A percentile compares a stretch with the other conserved stretches of the same genome.
Evolutionary conservation across 1,140 invertebrate species (phyloP).

Genomic region (Drosophila takahashii): DNA sequence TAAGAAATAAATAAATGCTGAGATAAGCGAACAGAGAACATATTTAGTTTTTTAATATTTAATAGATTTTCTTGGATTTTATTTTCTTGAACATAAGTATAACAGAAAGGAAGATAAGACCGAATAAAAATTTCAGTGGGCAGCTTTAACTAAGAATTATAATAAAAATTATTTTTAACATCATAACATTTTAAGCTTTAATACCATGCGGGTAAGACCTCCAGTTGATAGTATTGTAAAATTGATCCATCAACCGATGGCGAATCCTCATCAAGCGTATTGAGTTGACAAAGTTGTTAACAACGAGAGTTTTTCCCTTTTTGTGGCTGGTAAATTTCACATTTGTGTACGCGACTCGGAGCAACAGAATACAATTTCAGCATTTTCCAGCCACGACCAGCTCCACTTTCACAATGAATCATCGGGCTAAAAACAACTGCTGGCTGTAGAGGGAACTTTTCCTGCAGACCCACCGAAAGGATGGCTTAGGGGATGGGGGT

Average conservation of each 20-base stretch:
- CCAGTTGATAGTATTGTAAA: no score
- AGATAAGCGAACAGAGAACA: background rate
- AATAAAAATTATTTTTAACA: no score
- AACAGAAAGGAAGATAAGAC: no score
- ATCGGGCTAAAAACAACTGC: conserved; percentile 63
- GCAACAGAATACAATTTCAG: conserved; percentile 45
- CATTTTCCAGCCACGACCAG: conserved; percentile 55
- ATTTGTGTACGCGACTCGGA: conserved; percentile 26
- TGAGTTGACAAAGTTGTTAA: conserved; percentile 63
- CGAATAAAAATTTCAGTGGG: no score
- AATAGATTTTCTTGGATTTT: background rate
- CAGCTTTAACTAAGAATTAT: no score
- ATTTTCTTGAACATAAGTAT: no score
- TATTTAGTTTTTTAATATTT: no score
- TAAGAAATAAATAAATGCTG: background rate
- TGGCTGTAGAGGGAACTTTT: conserved; percentile 37
- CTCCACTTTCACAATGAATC: conserved; percentile 75
- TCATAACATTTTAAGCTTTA: no score
- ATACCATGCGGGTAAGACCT: no score
- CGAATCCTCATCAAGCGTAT: conserved; percentile 58
- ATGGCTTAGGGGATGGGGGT: conserved; percentile 4
- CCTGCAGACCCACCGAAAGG: conserved; percentile 22
- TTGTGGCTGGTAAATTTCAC: conserved; percentile 24
- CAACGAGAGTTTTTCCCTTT: conserved; percentile 12
- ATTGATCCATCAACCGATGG: conserved; percentile 59